Base-by-base conservation (phyloP, 2,113 vertebrate genomes). In the Papio anubis region DNA sequence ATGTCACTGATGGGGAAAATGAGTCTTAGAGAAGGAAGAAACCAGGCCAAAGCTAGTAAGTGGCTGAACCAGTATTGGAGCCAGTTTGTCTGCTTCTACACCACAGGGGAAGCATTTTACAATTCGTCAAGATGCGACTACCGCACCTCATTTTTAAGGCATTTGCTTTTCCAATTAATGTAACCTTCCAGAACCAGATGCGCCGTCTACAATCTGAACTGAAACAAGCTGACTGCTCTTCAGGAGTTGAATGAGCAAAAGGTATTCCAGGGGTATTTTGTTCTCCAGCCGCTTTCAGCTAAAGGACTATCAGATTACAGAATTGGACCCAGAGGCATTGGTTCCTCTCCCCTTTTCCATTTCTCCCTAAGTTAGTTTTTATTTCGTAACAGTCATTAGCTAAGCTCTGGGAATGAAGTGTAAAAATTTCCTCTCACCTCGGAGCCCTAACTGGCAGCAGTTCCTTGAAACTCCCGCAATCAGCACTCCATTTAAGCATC, bases 381-480 rank as follows among this genome's bases (percentile, higher is more conserved):
- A 70, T 97, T 98, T 98, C 94, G 0, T 14, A 91, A 81, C 96
- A 98, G 93, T 98, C 98, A 98, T 99, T 98, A 99, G 94, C 95
- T 30, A 0, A 1, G 94, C 97, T 98, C 98, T 97, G 97, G 96
- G 97, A 98, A 98, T 73, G 85, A 97, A 98, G 98, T 97, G 97
- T 97, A 98, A 99, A 98, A 43, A n/a, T 97, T 94, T 98, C 97
- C 98, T 97, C 97, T 98, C 98, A 98, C 99, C 98, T 98, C 70
- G 23, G 91, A 97, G 97, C 98, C 97, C 96, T 97, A 86, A 14
- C 93, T 94, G 95, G 98, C 97, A 73, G 92, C 94, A 25, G 92
- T 94, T 94, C 96, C 97, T 97, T 96, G 8, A 96, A 97, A 96
- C 94, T 92, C 97, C 95, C 4, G 97, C 98, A 98, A 99, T 98